Conservation (phyloP, 2,797 vertebrate genomes). For the Sebastes flavidus region DNA sequence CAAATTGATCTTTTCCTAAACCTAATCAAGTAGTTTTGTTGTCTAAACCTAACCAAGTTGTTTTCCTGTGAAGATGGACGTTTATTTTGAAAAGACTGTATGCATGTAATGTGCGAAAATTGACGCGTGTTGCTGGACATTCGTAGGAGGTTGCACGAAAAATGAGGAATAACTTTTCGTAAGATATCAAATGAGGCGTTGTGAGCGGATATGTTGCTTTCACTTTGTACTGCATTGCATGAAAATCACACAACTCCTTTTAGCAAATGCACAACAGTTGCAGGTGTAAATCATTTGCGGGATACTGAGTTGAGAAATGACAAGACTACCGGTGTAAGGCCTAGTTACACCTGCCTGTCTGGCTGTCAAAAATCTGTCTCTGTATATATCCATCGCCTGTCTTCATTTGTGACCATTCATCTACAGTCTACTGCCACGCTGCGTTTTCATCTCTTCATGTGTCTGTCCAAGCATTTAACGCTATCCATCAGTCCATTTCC, state of each 20-base stretch:
- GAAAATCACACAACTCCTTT: background rate
- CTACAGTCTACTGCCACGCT: background rate
- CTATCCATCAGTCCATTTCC: background rate
- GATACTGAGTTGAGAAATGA: background rate
- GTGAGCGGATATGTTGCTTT: no score
- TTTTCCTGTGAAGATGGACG: background rate
- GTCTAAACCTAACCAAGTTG: background rate
- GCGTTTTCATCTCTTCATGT: background rate
- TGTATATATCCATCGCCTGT: slow-evolving; percentile 5
- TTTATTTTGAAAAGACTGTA: background rate
- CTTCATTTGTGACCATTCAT: slow-evolving; percentile 10
- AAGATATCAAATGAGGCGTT: background rate
- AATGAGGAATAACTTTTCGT: background rate
- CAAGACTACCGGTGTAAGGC: background rate
- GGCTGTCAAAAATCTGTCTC: slow-evolving; percentile 14
- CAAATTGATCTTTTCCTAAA: accelerated
- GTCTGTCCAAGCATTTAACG: background rate
- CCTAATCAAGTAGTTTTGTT: background rate
- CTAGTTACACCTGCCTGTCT: background rate
- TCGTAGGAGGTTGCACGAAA: accelerated
- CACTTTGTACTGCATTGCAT: background rate
- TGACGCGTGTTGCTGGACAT: background rate
- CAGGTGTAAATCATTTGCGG: background rate
- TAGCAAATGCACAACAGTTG: background rate
- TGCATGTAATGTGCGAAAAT: background rate